These are phyloP conservation scores for Nudaria mundana DNA, from an alignment of 2,888 invertebrate species.

Conservation along the genomic window DNA sequence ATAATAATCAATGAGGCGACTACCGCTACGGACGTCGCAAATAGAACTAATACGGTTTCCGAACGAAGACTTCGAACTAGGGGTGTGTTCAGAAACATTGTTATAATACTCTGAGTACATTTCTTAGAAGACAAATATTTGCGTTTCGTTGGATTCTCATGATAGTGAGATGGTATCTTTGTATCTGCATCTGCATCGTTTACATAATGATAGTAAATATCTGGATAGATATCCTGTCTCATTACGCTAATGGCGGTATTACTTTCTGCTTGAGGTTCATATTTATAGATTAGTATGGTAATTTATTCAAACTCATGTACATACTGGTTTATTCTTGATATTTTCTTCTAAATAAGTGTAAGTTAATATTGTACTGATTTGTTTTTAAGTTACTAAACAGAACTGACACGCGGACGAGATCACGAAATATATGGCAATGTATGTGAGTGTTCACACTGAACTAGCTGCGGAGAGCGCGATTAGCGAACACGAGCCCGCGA, in stretches of 20 bases:
- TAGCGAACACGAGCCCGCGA: too few species aligned
- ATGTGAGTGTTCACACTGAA: too few species aligned
- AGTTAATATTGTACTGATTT: too few species aligned
- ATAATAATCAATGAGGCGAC: constrained; percentile 79
- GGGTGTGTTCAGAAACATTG: constrained; percentile 21
- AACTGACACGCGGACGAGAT: too few species aligned
- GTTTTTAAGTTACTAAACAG: too few species aligned
- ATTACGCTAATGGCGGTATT: constrained; percentile 7
- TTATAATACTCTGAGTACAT: constrained; percentile 10
- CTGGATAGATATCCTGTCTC: constrained; percentile 3
- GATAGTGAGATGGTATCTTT: neutral
- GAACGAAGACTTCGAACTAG: constrained; percentile 16
- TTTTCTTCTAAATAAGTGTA: neutral
- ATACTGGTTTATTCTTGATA: neutral
- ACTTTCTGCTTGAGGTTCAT: neutral
- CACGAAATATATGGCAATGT: too few species aligned
- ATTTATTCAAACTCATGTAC: neutral
- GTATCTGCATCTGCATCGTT: neutral
- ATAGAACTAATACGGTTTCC: constrained; percentile 55
- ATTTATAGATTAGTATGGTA: neutral
- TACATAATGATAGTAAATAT: neutral
- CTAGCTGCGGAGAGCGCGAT: too few species aligned
- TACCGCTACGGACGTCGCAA: constrained; percentile 57
- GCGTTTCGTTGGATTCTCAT: constrained; percentile 4
- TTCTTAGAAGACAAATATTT: constrained; percentile 11